Evolutionary conservation across 2,113 vertebrate genomes (phyloP), one percentile per base, ranked within the genome.

Genomic region (Oreochromis tanganicae): DNA sequence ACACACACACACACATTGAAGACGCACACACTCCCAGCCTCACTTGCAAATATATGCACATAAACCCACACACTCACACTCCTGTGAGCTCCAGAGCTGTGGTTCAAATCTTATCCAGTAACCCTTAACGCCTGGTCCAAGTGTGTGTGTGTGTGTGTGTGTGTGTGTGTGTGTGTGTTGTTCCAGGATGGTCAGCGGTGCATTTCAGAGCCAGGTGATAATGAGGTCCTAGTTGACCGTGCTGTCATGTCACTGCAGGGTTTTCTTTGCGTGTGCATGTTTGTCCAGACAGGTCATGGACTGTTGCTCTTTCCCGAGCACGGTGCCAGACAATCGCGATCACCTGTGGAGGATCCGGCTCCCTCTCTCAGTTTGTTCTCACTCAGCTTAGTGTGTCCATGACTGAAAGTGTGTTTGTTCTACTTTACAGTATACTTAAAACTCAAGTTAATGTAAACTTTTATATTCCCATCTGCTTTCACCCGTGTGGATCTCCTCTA

Each of bases 151-250:
- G 24, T 24, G 24, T 24, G 75, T 79, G 61, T 84, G 29, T 80
- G 63, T 41, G 19, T 36, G 10, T 84, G 56, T 66, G 63, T 78
- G 63, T 84, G 54, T 84, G 61, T 86, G 82, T 86, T 83, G 55
- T 61, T 90, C 71, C 83, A 88, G 57, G 79, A 85, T 78, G 84
- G 87, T 75, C 75, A 89, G 13, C 11, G 27, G 79, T 50, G 83
- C 84, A 34, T 90, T 88, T 91, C 75, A 41, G 79, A 86, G 87
- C 81, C 83, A 92, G 89, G 87, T 92, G 92, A 93, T 94, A 90
- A 94, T 88, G 90, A 93, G 82, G 73, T 88, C 86, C 85, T 88
- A 54, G 61, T 54, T 90, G 84, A 89, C 82, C 50, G 59, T 66
- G 59, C 66, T 48, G 82, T 34, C 81, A 55, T 91, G 88, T 90